Conservation (phyloP, 1,140 invertebrate genomes). For the Philaenus spumarius region DNA sequence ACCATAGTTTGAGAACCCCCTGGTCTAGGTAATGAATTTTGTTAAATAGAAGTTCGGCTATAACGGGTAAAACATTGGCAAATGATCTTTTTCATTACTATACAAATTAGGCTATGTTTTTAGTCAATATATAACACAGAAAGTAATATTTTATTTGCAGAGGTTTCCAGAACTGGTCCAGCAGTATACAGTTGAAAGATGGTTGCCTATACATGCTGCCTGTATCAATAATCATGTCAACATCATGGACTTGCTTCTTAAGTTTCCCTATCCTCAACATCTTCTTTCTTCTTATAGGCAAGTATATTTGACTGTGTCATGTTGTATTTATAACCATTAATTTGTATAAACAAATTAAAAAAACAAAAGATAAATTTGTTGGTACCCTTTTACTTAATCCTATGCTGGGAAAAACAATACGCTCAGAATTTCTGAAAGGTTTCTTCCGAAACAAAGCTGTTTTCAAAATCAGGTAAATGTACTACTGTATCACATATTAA, state of each 20-base stretch:
- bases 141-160: slow-evolving; percentile 37
- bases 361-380: slow-evolving; percentile 8
- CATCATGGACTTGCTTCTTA: slow-evolving; percentile 69
- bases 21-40: too few species aligned
- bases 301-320: neutral
- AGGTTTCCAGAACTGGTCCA: slow-evolving; percentile 55
- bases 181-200: slow-evolving; percentile 81
- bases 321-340: neutral
- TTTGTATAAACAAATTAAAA: slow-evolving; percentile 5
- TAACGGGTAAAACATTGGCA: neutral
- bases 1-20: too few species aligned
- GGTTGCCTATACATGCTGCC: slow-evolving; percentile 88
- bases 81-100: neutral
- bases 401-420: too few species aligned
- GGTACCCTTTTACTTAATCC: too few species aligned
- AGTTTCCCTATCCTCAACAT: slow-evolving; percentile 72
- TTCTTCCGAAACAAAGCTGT: too few species aligned
- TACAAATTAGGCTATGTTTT: neutral
- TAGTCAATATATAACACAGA: neutral
- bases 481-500: too few species aligned
- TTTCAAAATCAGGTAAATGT: too few species aligned
- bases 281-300: slow-evolving; percentile 55
- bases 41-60: too few species aligned
- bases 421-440: too few species aligned
- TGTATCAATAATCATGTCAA: slow-evolving; percentile 78